Base-by-base conservation (phyloP, 2,113 vertebrate genomes). In the Planiliza haematocheilus region DNA sequence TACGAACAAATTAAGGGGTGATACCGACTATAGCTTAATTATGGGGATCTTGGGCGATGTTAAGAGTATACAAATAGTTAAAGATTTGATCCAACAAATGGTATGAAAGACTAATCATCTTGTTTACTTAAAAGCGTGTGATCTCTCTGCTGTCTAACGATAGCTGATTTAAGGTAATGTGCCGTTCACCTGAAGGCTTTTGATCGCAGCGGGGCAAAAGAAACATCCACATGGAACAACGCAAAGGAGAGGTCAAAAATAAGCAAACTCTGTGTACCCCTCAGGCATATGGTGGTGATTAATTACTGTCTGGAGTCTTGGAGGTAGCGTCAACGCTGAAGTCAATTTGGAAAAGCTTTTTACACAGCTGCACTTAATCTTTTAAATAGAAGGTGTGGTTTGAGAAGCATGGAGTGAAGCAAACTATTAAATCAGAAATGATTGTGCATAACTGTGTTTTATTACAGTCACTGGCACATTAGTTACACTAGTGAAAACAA, bases 341-440 rank as follows among this genome's bases (percentile, higher is more conserved):
- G 46, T 24, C 16, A 41, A 2, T 69, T 17, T 77, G 39, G 2
- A 65, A 41, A 10, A 45, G n/a, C 18, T 75, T 57, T 52, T 41
- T 16, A 38, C 57, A 51, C 24, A 64, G 53, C 37, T 65, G 9
- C 5, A 41, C 1, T 17, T 39, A 45, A 77, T 63, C 67, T 48
- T 55, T 45, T 59, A 73, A 68, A 18, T 12, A 18, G 10, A 67
- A 41, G 62, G 55, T 70, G 56, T 63, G 59, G 62, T 70, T 67
- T 36, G n/a, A 58, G 21, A 49, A 72, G 17, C 39, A 70, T 3
- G 24, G 1, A 74, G 37, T 64, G 20, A 86, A 51, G 37, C 0
- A 12, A 46, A 71, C 42, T 20, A 14, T 50, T 62, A 57, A 18
- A 8, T 61, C 8, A 73, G 4, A 52, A 43, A n/a, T 16, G 18